Base-by-base conservation (phyloP, 2,888 invertebrate species). In the Leistus spinibarbis region DNA sequence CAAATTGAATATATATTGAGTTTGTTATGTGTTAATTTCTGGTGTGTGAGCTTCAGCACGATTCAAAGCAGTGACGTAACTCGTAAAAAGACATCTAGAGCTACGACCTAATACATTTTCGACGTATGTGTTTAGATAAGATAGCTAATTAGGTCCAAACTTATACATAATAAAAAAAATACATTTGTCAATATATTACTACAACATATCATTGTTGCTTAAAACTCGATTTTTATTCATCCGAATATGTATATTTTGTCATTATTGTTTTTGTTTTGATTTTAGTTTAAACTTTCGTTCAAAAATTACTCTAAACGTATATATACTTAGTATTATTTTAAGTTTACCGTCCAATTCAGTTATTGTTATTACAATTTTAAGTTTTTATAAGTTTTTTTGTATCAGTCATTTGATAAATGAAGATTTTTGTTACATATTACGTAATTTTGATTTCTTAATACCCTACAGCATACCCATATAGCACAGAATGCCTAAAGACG, bases 11-110 rank as follows among this genome's bases (percentile, higher is more conserved):
- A n/a, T n/a, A n/a, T n/a, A 40, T 17, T 40, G 40, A 22, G 60
- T 60, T 60, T 65, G 13, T 16, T 40, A 53, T 17, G 23, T 73
- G 57, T 72, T 72, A 16, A 73, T 67, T 73, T 62, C 67, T 56
- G 72, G 73, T 73, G 73, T 73, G 73, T 73, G 73, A 71, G 73
- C 73, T 73, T 73, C 73, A 73, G 73, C 73, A 73, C 73, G 73
- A 66, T 57, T 67, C 67, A 73, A 40, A 64, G 64, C 71, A 71
- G 64, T 71, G 67, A 73, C 65, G 66, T 72, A 72, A 66, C 66
- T 72, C 72, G 66, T 64, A 69, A 69, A 57, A 67, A 67, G 73
- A 73, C 73, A 67, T 73, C n/a, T 73, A 73, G 73, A 64, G 73
- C 73, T 73, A 73, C 73, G 73, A 73, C 73, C 73, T 73, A 73